phyloP scores from a whole-genome alignment of 2,797 vertebrate species.

The Peromyscus eremicus region DNA sequence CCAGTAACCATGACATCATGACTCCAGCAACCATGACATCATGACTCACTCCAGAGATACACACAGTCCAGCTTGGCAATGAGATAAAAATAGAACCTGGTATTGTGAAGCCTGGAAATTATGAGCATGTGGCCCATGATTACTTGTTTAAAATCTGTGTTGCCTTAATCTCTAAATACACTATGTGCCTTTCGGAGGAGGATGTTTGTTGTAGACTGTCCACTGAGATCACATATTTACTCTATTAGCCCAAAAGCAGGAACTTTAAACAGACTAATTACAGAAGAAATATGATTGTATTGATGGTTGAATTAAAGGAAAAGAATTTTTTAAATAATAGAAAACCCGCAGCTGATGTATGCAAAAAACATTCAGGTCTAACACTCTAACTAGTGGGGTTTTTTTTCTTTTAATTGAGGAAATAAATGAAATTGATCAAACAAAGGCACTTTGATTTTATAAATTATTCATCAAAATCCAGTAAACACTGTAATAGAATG shows the following conservation, averaged over 20 bases:
- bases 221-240: neutral
- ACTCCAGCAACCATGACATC: neutral
- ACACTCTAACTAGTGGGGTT: neutral
- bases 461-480: slow-evolving; percentile 42
- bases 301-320: neutral
- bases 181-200: neutral
- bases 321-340: neutral
- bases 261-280: neutral
- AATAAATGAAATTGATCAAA: slow-evolving; percentile 35
- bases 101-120: neutral
- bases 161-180: neutral
- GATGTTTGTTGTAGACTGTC: neutral
- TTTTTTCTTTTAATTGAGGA: neutral
- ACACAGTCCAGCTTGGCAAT: neutral
- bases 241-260: neutral
- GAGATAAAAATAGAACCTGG: neutral
- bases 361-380: neutral
- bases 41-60: neutral
- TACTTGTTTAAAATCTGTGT: neutral
- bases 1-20: neutral
- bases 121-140: neutral
- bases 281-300: neutral
- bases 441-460: slow-evolving; percentile 48
- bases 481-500: neutral
- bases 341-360: neutral